Evolutionary conservation across 2,888 invertebrate genomes (phyloP).

Genomic region (Pachliopta kotzebuea): DNA sequence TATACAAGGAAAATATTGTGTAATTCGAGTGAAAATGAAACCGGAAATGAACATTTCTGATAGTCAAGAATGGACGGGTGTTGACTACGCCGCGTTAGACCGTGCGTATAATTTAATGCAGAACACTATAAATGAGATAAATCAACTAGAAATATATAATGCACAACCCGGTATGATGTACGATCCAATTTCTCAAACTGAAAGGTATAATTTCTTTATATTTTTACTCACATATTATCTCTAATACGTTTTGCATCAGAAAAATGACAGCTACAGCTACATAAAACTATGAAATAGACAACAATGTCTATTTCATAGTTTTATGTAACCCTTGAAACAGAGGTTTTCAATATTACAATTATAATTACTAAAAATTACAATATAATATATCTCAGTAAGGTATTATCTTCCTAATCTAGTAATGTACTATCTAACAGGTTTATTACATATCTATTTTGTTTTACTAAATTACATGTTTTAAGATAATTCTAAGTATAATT

Average conservation of each 20-base stretch:
- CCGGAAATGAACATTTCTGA: constrained; percentile 37
- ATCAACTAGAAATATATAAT: neutral
- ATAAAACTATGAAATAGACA: no score
- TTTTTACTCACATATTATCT: no score
- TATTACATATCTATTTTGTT: no score
- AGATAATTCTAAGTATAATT: neutral
- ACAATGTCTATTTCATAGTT: no score
- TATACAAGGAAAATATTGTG: constrained; percentile 69
- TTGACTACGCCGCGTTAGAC: neutral
- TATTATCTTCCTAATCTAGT: no score
- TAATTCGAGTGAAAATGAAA: constrained; percentile 44
- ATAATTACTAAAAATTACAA: no score
- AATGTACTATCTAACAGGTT: no score
- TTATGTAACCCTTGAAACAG: no score
- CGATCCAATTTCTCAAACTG: neutral
- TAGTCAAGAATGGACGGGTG: constrained; percentile 2
- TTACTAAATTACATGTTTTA: neutral
- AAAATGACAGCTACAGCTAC: no score
- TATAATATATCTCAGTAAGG: no score
- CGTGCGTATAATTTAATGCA: neutral
- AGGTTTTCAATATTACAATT: no score
- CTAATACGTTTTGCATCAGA: no score
- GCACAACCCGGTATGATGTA: neutral
- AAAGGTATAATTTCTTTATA: constrained; percentile 27
- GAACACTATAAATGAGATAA: neutral